phyloP scores from a whole-genome alignment of 2,888 invertebrate species.

The Caenorhabditis sp. region DNA sequence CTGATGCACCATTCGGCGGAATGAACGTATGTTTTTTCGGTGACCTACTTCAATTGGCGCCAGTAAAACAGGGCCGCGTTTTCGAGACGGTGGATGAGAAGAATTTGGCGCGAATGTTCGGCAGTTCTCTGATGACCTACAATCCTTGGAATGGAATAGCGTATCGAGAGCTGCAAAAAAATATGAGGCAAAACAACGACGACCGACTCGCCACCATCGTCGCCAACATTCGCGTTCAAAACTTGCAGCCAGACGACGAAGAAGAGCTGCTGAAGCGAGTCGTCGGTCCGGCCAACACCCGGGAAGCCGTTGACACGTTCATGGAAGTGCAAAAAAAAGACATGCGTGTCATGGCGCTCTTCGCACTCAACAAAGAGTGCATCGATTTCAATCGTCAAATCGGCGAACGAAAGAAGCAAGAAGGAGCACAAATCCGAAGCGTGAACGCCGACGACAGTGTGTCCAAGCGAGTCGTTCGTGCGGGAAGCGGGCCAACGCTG shows the following conservation, averaged over 20 bases:
- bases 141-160: background rate
- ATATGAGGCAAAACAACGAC: background rate
- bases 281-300: no score
- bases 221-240: no score
- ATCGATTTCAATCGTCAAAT: background rate
- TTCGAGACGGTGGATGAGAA: no score
- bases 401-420: no score
- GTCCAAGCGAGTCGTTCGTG: no score
- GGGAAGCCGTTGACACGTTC: background rate
- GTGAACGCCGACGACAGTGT: no score
- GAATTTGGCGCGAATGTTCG: background rate
- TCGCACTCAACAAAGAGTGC: background rate
- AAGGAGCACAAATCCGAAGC: no score
- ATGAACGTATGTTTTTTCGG: slow-evolving; percentile 19
- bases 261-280: no score
- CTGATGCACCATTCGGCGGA: slow-evolving; percentile 19
- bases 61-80: slow-evolving; percentile 6
- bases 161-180: background rate
- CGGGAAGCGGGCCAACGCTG: no score
- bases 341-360: background rate
- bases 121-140: background rate
- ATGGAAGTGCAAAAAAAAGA: background rate
- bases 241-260: no score
- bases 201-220: no score
- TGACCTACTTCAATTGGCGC: slow-evolving; percentile 34